Percentiles rank a stretch among this genome's conserved stretches.
Evolutionary conservation across 23 tunicate species (phyloP).

Genomic region (Trididemnum nubilum): DNA sequence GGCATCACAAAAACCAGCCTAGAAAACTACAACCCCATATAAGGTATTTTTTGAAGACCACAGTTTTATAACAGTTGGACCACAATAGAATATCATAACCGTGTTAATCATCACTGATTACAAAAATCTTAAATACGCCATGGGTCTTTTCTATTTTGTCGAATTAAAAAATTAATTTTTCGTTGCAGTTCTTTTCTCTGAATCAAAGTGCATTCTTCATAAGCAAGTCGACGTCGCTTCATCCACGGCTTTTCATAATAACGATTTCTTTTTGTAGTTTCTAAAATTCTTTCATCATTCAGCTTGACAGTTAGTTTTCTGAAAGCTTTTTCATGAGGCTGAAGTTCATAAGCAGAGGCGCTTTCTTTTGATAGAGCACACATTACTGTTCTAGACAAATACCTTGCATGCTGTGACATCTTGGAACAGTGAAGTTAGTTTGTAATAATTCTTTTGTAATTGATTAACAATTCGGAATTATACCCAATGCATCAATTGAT

Average conservation of each 20-base stretch:
- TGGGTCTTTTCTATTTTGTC: slow-evolving; percentile 50
- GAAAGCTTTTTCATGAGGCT: slow-evolving; percentile 36
- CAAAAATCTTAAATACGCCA: slow-evolving; percentile 57
- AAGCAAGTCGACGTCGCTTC: slow-evolving; percentile 68
- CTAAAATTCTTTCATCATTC: slow-evolving; percentile 27
- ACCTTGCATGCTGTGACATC: slow-evolving; percentile 57
- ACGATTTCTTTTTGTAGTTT: slow-evolving; percentile 68
- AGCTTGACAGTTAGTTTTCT: slow-evolving; percentile 8
- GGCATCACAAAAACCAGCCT: too few species aligned
- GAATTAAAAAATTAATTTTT: slow-evolving; percentile 59
- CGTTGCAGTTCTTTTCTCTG: slow-evolving; percentile 61
- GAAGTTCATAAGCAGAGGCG: background rate
- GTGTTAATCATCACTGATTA: too few species aligned
- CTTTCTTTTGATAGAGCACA: background rate
- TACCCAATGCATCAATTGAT: too few species aligned
- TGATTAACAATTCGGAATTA: too few species aligned
- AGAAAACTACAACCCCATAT: too few species aligned
- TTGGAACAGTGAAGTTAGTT: background rate
- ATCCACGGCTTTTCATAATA: slow-evolving; percentile 80
- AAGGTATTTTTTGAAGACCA: too few species aligned
- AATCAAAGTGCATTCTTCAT: slow-evolving; percentile 52
- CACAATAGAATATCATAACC: too few species aligned
- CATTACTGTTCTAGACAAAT: slow-evolving; percentile 54
- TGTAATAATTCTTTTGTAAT: background rate
- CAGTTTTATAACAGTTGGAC: too few species aligned